Evolutionary conservation across 2,113 vertebrate genomes (phyloP).

Genomic region (Isurus oxyrinchus): DNA sequence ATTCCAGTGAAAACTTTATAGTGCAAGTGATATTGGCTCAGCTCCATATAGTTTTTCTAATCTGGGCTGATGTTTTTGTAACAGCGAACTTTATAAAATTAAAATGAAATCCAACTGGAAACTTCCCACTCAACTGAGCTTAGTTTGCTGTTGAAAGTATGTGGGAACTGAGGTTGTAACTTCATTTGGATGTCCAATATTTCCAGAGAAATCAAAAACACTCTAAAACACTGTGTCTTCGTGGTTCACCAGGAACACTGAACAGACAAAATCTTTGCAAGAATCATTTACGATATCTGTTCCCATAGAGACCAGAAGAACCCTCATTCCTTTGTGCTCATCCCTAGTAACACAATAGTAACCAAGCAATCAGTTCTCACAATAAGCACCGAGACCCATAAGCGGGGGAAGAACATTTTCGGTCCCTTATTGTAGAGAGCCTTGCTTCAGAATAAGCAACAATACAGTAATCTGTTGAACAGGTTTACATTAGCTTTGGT

Average conservation of each 20-base stretch:
- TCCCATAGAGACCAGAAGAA: constrained; percentile 24
- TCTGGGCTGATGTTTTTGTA: background rate
- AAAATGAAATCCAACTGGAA: background rate
- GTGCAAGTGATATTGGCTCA: background rate
- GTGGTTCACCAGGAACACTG: background rate
- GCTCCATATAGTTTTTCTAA: background rate
- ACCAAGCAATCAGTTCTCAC: constrained; percentile 29
- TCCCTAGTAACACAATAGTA: constrained; percentile 31
- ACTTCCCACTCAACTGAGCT: background rate
- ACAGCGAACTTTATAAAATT: background rate
- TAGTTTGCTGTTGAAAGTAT: background rate
- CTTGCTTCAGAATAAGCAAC: constrained; percentile 1
- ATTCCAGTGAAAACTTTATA: background rate
- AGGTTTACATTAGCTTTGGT: background rate
- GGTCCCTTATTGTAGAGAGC: background rate
- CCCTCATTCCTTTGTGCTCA: constrained; percentile 23
- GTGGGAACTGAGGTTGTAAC: background rate
- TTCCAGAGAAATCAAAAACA: constrained; percentile 26
- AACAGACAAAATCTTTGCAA: background rate
- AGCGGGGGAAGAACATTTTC: constrained; percentile 4
- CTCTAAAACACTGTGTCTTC: background rate
- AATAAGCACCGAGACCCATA: background rate
- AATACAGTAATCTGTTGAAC: background rate
- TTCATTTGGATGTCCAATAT: background rate
- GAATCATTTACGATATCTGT: background rate